phyloP scores from a whole-genome alignment of 2,113 vertebrate genomes.

The Hypocryptadius cinnamomeus region DNA sequence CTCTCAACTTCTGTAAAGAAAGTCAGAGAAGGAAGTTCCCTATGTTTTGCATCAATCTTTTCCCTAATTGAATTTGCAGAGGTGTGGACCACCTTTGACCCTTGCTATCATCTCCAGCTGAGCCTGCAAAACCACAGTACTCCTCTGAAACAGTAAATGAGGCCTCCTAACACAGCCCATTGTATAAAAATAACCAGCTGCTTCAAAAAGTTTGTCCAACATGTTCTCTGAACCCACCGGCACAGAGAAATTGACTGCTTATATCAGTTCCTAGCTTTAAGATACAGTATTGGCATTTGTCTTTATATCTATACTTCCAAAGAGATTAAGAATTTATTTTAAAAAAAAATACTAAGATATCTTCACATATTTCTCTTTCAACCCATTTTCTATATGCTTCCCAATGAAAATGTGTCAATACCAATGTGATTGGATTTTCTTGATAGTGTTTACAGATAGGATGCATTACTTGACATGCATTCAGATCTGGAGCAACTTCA shows the following conservation, averaged over 20 bases:
- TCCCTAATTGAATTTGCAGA: not conserved
- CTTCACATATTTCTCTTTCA: not conserved
- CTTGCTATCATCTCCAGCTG: not conserved
- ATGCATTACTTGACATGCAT: slow-evolving; percentile 24
- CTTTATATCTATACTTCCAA: not conserved
- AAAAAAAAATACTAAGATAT: not conserved
- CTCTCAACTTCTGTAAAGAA: not conserved
- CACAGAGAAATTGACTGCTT: not conserved
- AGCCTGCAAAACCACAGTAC: not conserved
- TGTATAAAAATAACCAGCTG: not conserved
- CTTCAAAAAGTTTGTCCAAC: not conserved
- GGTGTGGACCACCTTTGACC: not conserved
- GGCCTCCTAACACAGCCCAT: not conserved
- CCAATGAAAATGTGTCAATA: slow-evolving; percentile 55
- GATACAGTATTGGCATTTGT: not conserved
- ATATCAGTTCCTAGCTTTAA: not conserved
- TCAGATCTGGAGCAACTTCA: slow-evolving; percentile 38
- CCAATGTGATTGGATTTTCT: slow-evolving; percentile 45
- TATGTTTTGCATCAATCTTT: not conserved
- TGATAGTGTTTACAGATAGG: slow-evolving; percentile 53
- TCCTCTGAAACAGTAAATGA: not conserved
- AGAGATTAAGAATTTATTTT: not conserved
- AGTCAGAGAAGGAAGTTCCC: not conserved
- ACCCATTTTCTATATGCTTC: not conserved
- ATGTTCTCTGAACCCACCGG: not conserved